Evolutionary conservation across 30 jellyfish, hydroid and myxozoan genomes (phyloP).

Genomic region (Turritopsis dohrnii): DNA sequence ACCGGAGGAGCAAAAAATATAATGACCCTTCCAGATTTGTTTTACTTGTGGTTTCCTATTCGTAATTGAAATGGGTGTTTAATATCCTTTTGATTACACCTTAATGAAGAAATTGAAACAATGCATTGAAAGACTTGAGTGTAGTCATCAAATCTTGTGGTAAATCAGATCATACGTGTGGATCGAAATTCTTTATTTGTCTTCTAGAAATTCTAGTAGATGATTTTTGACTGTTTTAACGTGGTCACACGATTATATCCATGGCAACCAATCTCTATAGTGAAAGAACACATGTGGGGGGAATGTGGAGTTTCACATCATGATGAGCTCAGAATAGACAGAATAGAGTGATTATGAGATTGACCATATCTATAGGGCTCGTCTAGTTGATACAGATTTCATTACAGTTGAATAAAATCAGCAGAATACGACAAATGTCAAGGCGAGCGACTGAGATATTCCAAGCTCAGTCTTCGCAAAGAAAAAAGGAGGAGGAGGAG

Average conservation of each 20-base stretch:
- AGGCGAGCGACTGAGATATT: too few relatives aligned
- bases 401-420: too few relatives aligned
- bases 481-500: too few relatives aligned
- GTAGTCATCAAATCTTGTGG: neutral
- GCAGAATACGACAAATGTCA: too few relatives aligned
- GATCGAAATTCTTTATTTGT: neutral
- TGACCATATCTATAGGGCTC: too few relatives aligned
- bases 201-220: neutral
- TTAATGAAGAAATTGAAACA: neutral
- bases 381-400: too few relatives aligned
- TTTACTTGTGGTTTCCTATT: neutral
- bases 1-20: neutral
- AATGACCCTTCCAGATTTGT: neutral
- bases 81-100: neutral
- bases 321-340: too few relatives aligned
- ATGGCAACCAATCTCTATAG: neutral
- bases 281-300: too few relatives aligned
- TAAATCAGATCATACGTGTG: neutral
- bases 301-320: too few relatives aligned
- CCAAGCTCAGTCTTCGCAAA: too few relatives aligned
- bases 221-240: neutral
- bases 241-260: neutral
- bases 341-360: too few relatives aligned
- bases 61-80: neutral
- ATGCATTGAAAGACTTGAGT: neutral